Base-by-base conservation (phyloP, 1,140 invertebrate species). In the Scaptomyza graminum region DNA sequence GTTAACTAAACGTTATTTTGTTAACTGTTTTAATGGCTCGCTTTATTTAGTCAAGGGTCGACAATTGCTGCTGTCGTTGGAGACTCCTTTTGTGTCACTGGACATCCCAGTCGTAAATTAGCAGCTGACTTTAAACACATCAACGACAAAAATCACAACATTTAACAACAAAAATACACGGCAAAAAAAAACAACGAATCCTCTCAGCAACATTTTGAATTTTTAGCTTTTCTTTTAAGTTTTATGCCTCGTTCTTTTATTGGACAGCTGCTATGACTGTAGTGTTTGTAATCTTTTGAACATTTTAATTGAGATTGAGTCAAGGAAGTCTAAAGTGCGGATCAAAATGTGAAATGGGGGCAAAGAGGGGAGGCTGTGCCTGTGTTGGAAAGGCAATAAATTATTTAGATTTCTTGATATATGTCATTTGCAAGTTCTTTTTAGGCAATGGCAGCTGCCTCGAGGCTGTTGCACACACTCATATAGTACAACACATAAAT, bases 51-150 rank as follows among this genome's bases (percentile, higher is more conserved):
- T 51, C 49, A 61, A 61, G 51, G 73, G 41, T 59, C 79, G 57
- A 82, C 79, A 82, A 78, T 82, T 74, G 81, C 81, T 60, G 81
- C 80, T 77, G 81, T 80, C 80, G 76, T 84, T 80, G 62, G 80
- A 85, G 80, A 85, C 67, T 34, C 70, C 76, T 80, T 84, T 65
- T 9, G 31, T 67, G 67, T 56, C 51, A 44, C 46, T 54, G 51
- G 67, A 49, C 79, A 61, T 46, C 8, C 31, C 7, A 81, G 81
- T 85, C 80, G 80, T 85, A 84, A 85, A 84, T 84, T 84, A 85
- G 80, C 76, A 66, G 81, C 50, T 74, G 64, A 43, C 63, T 50
- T 34, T 63, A 49, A 34, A 9, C 55, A 66, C 52, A 43, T 49
- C 62, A 5, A 43, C 25, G 12, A 39, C 68, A 61, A 41, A 56